These are phyloP conservation scores for Drosophila engyochracea DNA, from an alignment of 2,888 invertebrate species.

Conservation along the genomic window DNA sequence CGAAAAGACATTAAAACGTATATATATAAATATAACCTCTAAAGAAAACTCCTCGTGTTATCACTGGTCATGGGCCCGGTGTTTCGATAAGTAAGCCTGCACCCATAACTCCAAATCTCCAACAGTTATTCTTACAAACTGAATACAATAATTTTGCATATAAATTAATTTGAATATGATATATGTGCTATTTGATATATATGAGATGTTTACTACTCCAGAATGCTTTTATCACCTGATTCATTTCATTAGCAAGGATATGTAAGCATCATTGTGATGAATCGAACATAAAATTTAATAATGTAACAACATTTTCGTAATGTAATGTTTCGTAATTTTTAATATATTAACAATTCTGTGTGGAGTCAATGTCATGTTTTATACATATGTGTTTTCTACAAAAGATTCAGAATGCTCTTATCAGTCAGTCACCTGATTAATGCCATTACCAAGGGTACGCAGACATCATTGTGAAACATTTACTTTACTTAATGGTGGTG, in stretches of 20 bases:
- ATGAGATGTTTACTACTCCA: neutral
- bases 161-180: neutral
- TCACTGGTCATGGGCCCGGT: no score
- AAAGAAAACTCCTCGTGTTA: no score
- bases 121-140: neutral
- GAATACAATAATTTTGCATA: neutral
- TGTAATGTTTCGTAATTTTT: neutral
- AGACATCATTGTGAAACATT: constrained; percentile 11
- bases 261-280: constrained; percentile 10
- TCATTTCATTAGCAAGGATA: constrained; percentile 5
- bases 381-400: neutral
- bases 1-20: no score
- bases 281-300: constrained; percentile 10
- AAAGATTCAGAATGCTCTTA: neutral
- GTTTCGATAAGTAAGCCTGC: no score
- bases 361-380: neutral
- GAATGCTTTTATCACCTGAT: neutral
- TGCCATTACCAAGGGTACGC: constrained; percentile 24
- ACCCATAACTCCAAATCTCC: no score
- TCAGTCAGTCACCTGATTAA: neutral
- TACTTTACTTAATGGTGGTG: constrained; percentile 9
- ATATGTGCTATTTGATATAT: no score
- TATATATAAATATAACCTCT: no score
- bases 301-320: neutral
- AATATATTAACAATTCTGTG: neutral